A percentile compares a stretch with the other conserved stretches of the same genome.
Evolutionary conservation across 2,113 vertebrate species (phyloP).

Genomic region (Ginglymostoma cirratum): DNA sequence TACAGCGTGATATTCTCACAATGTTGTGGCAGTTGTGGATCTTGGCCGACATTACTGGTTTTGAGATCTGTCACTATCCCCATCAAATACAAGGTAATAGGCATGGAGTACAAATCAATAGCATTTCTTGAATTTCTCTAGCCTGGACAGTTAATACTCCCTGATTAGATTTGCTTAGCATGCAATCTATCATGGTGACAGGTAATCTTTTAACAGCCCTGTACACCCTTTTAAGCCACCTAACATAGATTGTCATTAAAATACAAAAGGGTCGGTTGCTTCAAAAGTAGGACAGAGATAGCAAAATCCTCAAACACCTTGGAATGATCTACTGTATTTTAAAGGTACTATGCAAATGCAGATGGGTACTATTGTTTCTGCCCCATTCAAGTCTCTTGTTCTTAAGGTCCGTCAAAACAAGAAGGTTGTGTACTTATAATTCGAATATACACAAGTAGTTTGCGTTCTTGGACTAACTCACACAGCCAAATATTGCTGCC

Average conservation of each 20-base stretch:
- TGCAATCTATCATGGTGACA: background rate
- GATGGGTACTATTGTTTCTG: background rate
- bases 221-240: background rate
- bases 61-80: background rate
- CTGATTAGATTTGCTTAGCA: background rate
- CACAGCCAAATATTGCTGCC: background rate
- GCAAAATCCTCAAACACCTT: background rate
- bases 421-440: background rate
- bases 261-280: background rate
- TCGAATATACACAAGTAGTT: background rate
- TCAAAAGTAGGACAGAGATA: background rate
- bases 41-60: background rate
- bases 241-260: background rate
- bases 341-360: background rate
- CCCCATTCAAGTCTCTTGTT: background rate
- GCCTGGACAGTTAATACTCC: background rate
- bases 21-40: background rate
- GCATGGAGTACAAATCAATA: background rate
- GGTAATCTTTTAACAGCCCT: slow-evolving; percentile 8
- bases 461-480: background rate
- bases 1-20: background rate
- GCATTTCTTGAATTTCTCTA: background rate
- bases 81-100: background rate
- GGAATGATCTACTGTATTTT: background rate
- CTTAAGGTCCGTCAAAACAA: background rate